Evolutionary conservation across 2,888 invertebrate genomes (phyloP), one percentile per base, ranked within the genome.

Genomic region (Nymphalis polychloros): DNA sequence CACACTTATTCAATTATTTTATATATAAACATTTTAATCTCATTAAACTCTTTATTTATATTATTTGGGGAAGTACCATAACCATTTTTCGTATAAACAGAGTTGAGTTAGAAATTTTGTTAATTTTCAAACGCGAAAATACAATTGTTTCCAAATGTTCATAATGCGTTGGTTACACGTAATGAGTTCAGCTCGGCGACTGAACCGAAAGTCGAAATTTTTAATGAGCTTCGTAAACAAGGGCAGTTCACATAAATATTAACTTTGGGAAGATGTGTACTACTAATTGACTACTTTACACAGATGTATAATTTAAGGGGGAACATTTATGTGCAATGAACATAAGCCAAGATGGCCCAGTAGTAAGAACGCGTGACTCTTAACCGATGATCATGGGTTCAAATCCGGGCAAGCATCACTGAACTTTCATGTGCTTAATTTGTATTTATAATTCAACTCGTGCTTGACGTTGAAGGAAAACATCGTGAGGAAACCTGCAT

Each of bases 201-300:
- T 64, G 55, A 46, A 20, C 48, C 67, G 27, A 63, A 66, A 72
- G 62, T 68, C 64, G 59, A 72, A 71, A 72, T 71, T 72, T 72
- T 72, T 72, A 71, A 71, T 69, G 72, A 72, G 71, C 62, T 69
- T 59, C 60, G 71, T 63, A 64, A 69, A 71, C 68, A 67, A 69
- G 69, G 69, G 66, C 68, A 46, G 68, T 50, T 41, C 53, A 53
- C 57, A 20, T 64, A 52, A 59, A 65, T 69, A 69, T 63, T 48
- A 59, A 55, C 35, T 63, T 13, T 19, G 48, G 23, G 31, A 19
- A 35, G 20, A 8, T 46, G 35, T 48, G 60, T 19, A 41, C 19
- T 47, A n/a, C 20, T 63, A 41, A 64, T 63, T 68, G 47, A 60
- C 48, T 52, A 35, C 48, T 67, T 41, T 47, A 55, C n/a, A 55